Base-by-base conservation (phyloP, 2,797 vertebrate genomes). In the Perodicticus potto region DNA sequence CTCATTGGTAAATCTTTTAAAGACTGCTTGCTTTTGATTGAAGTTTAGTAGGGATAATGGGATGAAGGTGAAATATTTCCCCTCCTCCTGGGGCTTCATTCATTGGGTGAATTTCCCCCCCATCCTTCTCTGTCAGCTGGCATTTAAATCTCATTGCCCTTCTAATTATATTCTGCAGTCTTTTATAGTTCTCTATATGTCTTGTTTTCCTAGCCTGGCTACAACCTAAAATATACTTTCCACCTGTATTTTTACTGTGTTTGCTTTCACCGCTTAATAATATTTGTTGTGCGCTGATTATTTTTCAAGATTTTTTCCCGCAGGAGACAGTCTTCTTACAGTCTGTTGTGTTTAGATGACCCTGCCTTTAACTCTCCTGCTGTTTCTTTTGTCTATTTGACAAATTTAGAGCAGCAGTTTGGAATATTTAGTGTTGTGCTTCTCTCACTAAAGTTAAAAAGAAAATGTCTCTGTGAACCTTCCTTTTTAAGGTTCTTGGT, bases 231-330 rank as follows among this genome's bases (percentile, higher is more conserved):
- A 91, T 94, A 72, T 32, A 84, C 91, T 93, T 95, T 84, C 45
- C 45, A 91, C 74, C 53, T 95, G 55, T 63, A 74, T 87, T 93
- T 93, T 96, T 86, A 70, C 63, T 80, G 81, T 73, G 72, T 81
- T 97, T 96, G 70, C 74, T 94, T 92, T 95, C 89, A 25, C 74
- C 70, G 91, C 91, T 96, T 91, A 91, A 88, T 87, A 81, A 85
- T 95, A 95, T 96, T 96, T 97, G 86, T 89, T 94, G 73, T 95
- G 81, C n/a, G 27, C n/a, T 89, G 92, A 96, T 96, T 95, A 86
- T 96, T 95, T 96, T 96, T 95, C 80, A 96, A 95, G 78, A 93
- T 45, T 16, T 22, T 1, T 2, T 3, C 6, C 40, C 37, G 5
- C 7, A 61, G 86, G 86, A 93, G 93, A 94, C 72, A 86, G 72